Conservation (phyloP, 2,888 invertebrate species). For the Encarsia formosa region DNA sequence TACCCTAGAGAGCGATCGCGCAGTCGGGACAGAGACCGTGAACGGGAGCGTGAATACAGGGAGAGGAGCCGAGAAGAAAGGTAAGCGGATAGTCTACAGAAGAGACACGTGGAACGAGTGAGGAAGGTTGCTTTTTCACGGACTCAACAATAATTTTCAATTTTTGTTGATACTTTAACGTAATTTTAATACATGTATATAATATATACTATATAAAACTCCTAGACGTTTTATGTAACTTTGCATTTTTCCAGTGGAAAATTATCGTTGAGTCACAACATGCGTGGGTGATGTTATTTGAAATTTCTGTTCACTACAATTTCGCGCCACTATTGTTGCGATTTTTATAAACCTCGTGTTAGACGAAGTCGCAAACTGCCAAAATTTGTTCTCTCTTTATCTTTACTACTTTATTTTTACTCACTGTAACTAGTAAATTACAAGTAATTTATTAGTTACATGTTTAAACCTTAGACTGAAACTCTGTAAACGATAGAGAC, state of each 20-base stretch:
- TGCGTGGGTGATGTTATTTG: too few species aligned
- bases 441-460: slow-evolving; percentile 21
- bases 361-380: slow-evolving; percentile 4
- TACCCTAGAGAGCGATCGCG: slow-evolving; percentile 72
- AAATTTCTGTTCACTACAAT: too few species aligned
- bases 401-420: slow-evolving; percentile 12
- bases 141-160: too few species aligned
- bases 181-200: too few species aligned
- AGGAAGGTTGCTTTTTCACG: too few species aligned
- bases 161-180: too few species aligned
- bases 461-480: slow-evolving; percentile 17
- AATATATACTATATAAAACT: too few species aligned
- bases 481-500: slow-evolving; percentile 12
- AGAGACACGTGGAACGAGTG: too few species aligned
- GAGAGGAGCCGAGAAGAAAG: slow-evolving; percentile 75
- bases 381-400: slow-evolving; percentile 11
- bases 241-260: too few species aligned
- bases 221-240: too few species aligned
- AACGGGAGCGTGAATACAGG: slow-evolving; percentile 67
- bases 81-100: too few species aligned
- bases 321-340: slow-evolving; percentile 2
- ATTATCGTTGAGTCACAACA: too few species aligned
- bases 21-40: slow-evolving; percentile 67
- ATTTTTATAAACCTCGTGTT: slow-evolving; percentile 1
- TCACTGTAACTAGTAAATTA: slow-evolving; percentile 12